These are phyloP conservation scores for Hemicrepidius hirtus DNA, from an alignment of 2,888 invertebrate genomes.

Conservation along the genomic window DNA sequence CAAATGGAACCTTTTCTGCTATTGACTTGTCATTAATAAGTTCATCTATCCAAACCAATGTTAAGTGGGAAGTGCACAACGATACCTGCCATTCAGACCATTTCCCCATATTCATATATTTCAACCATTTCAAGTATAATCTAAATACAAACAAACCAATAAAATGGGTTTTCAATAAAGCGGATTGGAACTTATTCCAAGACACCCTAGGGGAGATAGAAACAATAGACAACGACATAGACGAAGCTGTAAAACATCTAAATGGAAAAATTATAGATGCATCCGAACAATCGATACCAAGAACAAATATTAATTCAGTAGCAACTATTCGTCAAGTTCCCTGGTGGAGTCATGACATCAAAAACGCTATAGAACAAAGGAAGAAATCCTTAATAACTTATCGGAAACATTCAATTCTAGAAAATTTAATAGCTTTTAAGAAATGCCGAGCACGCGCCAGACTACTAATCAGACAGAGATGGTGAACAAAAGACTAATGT, in stretches of 20 bases:
- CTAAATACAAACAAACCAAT: too few species aligned
- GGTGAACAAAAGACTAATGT: neutral
- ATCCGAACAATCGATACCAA: slow-evolving; percentile 1
- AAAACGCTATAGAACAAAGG: neutral
- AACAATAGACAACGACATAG: neutral
- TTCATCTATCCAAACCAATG: too few species aligned
- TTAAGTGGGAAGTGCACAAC: too few species aligned
- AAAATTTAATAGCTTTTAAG: neutral
- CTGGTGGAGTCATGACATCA: neutral
- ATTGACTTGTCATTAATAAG: neutral
- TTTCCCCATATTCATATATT: neutral
- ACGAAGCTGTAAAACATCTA: neutral
- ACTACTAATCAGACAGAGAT: neutral
- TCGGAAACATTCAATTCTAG: neutral
- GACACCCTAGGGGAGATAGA: neutral
- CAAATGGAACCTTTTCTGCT: neutral
- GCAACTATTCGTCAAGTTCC: neutral
- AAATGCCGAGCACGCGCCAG: neutral
- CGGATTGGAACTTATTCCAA: neutral
- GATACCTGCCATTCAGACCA: neutral
- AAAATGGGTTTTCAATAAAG: too few species aligned
- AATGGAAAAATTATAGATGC: too few species aligned
- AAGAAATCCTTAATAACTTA: neutral
- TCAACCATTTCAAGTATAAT: too few species aligned
- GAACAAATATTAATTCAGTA: neutral